Evolutionary conservation across 2,797 vertebrate species (phyloP), one percentile per base, ranked within the genome.

Genomic region (Danio aesculapii): DNA sequence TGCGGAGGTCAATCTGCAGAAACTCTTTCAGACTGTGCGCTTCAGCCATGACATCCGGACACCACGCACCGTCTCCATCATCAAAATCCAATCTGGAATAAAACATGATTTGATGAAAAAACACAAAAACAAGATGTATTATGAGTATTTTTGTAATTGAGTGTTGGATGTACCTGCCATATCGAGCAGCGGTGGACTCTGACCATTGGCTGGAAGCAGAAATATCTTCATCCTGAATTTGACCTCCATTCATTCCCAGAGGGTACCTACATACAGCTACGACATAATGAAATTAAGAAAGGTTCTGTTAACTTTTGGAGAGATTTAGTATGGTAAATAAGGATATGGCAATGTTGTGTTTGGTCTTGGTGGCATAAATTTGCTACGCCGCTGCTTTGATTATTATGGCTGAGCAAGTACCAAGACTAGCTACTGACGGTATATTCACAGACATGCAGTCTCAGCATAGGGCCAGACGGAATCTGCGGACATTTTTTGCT

Each of bases 141-240:
- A 39, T n/a, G 43, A 68, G 44, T 52, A 14, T 73, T 57, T 62
- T 13, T 71, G 17, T 71, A 55, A 57, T 14, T 62, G 46, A 30
- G 9, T 12, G 9, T 30, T 50, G 30, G 12, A 88, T 92, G 87
- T 91, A 96, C 98, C 98, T 97, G 91, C 98, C 98, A 0, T 98
- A 98, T 91, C 95, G 96, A 67, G 98, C 97, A 0, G 98, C 98
- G 0, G 98, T 99, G 43, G 97, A 99, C 75, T 99, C 97, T 0
- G 97, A 99, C 98, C 98, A 99, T 84, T 98, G 97, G 82, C 97
- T 99, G 87, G 98, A 99, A n/a, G 98, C 97, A 0, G 97, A 97
- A 91, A 99, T 98, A 90, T 99, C 96, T 86, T 98, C 96, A 0
- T 99, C 97, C 0, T 95, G 96, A 86, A 99, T 99, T 91, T 97